Conservation (phyloP, 35 echinoderm and acorn worm genomes). For the Patiria miniata region DNA sequence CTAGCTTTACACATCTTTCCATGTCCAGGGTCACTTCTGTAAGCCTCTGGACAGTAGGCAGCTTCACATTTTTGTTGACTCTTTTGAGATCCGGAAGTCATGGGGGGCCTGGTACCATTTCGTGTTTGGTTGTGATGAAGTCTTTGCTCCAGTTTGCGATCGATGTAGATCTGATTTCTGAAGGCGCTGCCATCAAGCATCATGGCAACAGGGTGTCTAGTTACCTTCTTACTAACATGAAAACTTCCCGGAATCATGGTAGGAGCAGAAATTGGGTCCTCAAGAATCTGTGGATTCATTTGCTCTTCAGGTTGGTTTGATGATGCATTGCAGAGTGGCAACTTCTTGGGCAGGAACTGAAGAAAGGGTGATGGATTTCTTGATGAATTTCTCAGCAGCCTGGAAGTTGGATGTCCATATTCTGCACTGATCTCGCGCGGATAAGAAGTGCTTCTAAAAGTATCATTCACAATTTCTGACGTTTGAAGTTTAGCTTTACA, state of each 20-base stretch:
- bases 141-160: background rate
- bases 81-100: background rate
- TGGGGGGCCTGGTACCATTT: background rate
- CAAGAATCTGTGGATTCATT: background rate
- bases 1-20: background rate
- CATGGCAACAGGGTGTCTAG: background rate
- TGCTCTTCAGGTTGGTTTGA: background rate
- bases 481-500: too few relatives aligned
- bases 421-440: too few relatives aligned
- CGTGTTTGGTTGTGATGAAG: background rate
- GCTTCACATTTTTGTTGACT: background rate
- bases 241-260: background rate
- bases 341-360: constrained; percentile 10
- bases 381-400: background rate
- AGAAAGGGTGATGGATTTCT: background rate
- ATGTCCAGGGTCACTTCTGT: background rate
- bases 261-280: background rate
- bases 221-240: background rate
- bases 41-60: background rate
- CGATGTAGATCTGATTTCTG: background rate
- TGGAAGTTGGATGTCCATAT: too few relatives aligned
- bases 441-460: too few relatives aligned
- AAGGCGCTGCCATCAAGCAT: background rate
- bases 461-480: too few relatives aligned
- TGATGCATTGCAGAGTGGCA: background rate